Evolutionary conservation across 2,888 invertebrate genomes (phyloP), one percentile per base, ranked within the genome.

Genomic region (Odiellus spinosus): DNA sequence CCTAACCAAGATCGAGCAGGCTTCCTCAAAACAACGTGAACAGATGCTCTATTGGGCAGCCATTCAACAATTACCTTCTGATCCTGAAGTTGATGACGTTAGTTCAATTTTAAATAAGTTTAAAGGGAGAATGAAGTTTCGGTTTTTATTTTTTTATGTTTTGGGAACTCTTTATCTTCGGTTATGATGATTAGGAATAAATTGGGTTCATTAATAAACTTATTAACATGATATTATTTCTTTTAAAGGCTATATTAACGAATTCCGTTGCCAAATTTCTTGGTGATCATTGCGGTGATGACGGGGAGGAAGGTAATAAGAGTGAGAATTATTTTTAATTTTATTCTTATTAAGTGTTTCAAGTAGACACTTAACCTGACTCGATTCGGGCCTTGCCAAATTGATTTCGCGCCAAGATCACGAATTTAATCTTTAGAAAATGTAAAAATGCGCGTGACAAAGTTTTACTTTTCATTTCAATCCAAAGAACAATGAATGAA

Each of bases 41-140:
- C 64, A 66, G 58, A 64, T 65, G 46, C 55, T 71, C 12, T 71
- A 71, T 54, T 71, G 70, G 70, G 64, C 69, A 42, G 70, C 70
- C 14, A 68, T 71, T 15, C 67, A 67, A 45, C 69, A 70, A 53
- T 58, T 71, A 44, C 67, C 70, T 20, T 61, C 64, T 40, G 69
- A 69, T 54, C 67, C 61, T 6, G 44, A 60, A 21, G 20, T 39
- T n/a, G 60, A 62, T 48, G 59, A 59, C 53, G 59, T 60, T 41
- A 47, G 54, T 47, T 26, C 15, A 6, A 8, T 6, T 26, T 26
- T 26, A 26, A 32, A 3, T 17, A 42, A 21, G 10, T 20, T 11
- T 17, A 42, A 20, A n/a, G n/a, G n/a, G n/a, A n/a, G n/a, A n/a
- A n/a, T n/a, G n/a, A n/a, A n/a, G n/a, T 17, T 6, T 19, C 44